phyloP scores from a whole-genome alignment of 2,113 vertebrate species.

The Anhinga anhinga region DNA sequence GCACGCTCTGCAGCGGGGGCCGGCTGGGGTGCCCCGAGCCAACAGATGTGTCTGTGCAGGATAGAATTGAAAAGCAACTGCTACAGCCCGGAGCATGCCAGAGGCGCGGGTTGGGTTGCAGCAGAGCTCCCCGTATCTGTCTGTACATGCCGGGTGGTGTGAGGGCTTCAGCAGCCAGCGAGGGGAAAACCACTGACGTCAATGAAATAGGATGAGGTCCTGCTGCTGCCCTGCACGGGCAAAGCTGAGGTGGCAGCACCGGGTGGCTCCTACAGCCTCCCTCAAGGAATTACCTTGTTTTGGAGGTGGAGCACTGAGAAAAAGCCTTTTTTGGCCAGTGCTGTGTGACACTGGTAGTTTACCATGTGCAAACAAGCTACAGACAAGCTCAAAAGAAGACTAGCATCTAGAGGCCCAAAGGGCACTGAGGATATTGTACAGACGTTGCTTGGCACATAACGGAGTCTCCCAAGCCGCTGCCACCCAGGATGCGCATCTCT shows the following conservation, averaged over 20 bases:
- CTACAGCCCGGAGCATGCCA: neutral
- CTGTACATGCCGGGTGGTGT: neutral
- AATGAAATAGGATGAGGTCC: neutral
- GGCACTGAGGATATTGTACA: neutral
- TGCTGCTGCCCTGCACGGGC: neutral
- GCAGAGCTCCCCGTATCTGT: neutral
- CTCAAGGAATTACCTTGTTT: neutral
- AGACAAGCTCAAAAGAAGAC: neutral
- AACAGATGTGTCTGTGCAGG: neutral
- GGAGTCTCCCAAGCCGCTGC: neutral
- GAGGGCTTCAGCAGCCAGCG: neutral
- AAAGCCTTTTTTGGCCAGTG: neutral
- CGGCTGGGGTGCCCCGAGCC: neutral
- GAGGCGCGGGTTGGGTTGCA: neutral
- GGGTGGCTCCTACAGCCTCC: neutral
- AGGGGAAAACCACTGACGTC: conserved; percentile 32
- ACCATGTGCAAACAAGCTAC: rapidly evolving
- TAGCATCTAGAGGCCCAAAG: neutral
- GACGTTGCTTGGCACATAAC: neutral
- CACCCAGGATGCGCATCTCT: neutral
- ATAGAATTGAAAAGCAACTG: neutral
- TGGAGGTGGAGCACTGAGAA: neutral
- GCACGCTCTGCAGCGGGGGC: neutral
- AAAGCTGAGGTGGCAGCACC: neutral
- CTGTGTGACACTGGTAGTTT: rapidly evolving